phyloP scores from a whole-genome alignment of 2,797 vertebrate species.

The Cyclopterus lumpus region DNA sequence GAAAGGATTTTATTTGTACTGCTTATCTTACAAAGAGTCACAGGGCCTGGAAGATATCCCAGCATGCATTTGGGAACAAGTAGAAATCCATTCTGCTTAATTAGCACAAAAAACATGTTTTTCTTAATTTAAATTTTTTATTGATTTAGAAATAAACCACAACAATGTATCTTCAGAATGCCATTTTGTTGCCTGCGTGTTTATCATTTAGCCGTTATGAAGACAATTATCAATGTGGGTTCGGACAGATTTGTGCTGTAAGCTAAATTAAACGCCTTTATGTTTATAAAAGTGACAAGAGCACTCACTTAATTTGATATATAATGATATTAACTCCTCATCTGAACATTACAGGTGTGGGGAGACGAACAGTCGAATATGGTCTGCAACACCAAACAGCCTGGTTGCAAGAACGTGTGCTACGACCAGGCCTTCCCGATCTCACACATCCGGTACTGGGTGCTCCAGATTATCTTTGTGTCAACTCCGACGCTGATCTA shows the following conservation, averaged over 20 bases:
- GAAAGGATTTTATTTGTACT: neutral
- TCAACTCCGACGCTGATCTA: conserved; percentile 93
- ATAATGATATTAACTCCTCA: neutral
- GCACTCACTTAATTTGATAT: neutral
- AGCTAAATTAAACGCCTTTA: neutral
- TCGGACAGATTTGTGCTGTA: neutral
- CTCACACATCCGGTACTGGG: conserved; percentile 96
- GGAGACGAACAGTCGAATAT: conserved; percentile 96
- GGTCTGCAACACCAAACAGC: conserved; percentile 94
- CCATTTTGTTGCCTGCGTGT: neutral
- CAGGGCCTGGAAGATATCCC: neutral
- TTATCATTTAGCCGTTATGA: neutral
- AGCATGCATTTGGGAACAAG: neutral
- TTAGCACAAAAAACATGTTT: neutral
- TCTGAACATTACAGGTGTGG: conserved; percentile 80
- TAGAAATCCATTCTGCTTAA: neutral
- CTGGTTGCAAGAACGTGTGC: conserved; percentile 95
- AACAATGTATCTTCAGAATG: neutral
- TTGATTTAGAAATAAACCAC: neutral
- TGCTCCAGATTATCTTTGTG: conserved; percentile 95
- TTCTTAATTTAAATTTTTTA: neutral
- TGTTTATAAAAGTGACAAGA: neutral
- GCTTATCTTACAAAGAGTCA: neutral
- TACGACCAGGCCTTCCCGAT: conserved; percentile 97
- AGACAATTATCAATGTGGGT: neutral